Evolutionary conservation across 2,113 vertebrate genomes (phyloP), one percentile per base, ranked within the genome.

Genomic region (Stomatorhinus ivindoensis): DNA sequence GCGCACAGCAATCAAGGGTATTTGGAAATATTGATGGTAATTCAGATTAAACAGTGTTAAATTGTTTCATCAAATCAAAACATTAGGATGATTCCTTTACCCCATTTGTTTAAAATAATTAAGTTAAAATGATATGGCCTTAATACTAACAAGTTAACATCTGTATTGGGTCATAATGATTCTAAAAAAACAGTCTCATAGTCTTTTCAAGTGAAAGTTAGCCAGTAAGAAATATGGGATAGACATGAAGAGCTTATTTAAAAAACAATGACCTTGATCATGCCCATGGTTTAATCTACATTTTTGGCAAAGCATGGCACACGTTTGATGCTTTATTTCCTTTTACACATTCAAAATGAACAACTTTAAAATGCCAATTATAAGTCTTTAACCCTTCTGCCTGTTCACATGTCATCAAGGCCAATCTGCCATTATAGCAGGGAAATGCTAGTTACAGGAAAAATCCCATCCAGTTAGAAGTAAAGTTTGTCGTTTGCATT

Each of bases 241-340:
- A 87, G 86, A 58, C 19, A 42, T 87, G 53, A 87, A 58, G n/a
- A 61, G 1, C 21, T 61, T 44, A 46, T 87, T 87, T 61, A 1
- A n/a, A 87, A 87, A 58, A 87, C 39, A 69, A 88, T 73, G 10
- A 69, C 44, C 53, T 61, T 87, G 19, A 55, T 87, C 46, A 87
- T 42, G 51, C 31, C 13, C 31, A 0, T 42, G 39, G 47, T 50
- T 51, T 50, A 51, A 86, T 86, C n/a, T 50, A 86, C 1, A 31
- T 48, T 86, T 86, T 86, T 17, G 21, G 47, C 47, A n/a, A 86
- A 27, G 47, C 27, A 47, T 27, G 21, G 84, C 46, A 21, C 19
- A 21, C 42, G 3, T 8, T 48, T n/a, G 6, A n/a, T 51, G 1
- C 13, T 51, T 86, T 86, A 51, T 50, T 51, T 31, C 4, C 19